Evolutionary conservation across 2,888 invertebrate genomes (phyloP), one percentile per base, ranked within the genome.

Genomic region (Tetropium fuscum): DNA sequence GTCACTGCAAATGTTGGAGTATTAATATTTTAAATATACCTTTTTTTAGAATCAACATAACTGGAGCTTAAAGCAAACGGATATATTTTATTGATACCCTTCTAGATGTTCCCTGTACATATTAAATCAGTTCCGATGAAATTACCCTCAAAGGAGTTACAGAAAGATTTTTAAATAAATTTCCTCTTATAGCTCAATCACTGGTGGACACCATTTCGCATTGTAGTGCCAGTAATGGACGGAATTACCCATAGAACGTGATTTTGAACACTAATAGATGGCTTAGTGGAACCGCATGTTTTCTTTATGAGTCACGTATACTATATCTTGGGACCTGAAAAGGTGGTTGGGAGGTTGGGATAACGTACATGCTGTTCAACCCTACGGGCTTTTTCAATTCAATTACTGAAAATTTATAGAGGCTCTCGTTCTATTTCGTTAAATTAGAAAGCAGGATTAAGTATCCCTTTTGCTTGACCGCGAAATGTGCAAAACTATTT

Each of bases 221-320:
- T 44, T 38, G 45, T 36, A 64, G 53, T 32, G 54, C 60, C 53
- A n/a, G 74, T 75, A 76, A 78, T 76, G 77, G 75, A 73, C 71
- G 70, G 74, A 76, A 77, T 77, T 76, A 74, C 75, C 75, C 68
- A 61, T 63, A 64, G 72, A 71, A 77, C 78, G 78, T 79, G 78
- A 77, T 76, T 74, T 72, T 74, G 75, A 79, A 77, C 76, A 74
- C 75, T 78, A 77, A 78, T 78, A 77, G 75, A 76, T 71, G 76
- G 78, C 78, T 78, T 79, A 79, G 74, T 69, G 70, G 71, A 72
- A 75, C 78, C 74, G 76, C 79, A 78, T 79, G 78, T 79, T 78
- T 79, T 78, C 78, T 78, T 79, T 79, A 78, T 78, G 78, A 77
- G 74, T 77, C 79, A 79, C 79, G 79, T 79, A 77, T 58, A 62